Percentiles rank a stretch among this genome's conserved stretches.
These are phyloP conservation scores for Hiodon tergisus DNA, from an alignment of 2,113 vertebrate species.

Conservation along the genomic window DNA sequence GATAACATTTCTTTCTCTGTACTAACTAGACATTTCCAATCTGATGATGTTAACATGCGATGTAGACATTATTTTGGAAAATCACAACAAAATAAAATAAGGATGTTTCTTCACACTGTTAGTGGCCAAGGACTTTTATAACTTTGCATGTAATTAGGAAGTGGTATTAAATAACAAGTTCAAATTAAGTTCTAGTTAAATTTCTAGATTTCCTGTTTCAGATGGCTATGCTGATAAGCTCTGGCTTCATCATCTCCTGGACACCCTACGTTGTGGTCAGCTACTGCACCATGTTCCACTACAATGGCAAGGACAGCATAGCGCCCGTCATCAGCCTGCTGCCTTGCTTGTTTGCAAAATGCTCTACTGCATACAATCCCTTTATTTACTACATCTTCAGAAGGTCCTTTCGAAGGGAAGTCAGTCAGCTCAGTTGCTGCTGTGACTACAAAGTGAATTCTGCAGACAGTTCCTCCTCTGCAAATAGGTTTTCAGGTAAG, in stretches of 20 bases:
- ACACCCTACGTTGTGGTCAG: constrained; percentile 65
- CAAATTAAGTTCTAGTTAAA: too few relatives aligned
- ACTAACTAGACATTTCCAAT: too few relatives aligned
- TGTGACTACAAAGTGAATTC: constrained; percentile 12
- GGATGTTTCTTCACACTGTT: too few relatives aligned
- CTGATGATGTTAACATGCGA: too few relatives aligned
- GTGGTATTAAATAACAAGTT: too few relatives aligned
- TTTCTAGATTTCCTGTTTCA: constrained; percentile 35
- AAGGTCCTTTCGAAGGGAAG: constrained; percentile 50
- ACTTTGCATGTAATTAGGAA: too few relatives aligned
- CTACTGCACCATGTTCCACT: constrained; percentile 67
- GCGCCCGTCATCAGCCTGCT: constrained; percentile 57
- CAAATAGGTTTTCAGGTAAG: neutral
- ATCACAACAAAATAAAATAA: too few relatives aligned
- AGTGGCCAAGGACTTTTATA: too few relatives aligned
- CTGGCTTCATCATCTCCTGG: constrained; percentile 68
- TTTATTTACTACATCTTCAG: constrained; percentile 71
- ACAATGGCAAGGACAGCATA: constrained; percentile 43
- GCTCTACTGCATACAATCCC: constrained; percentile 67
- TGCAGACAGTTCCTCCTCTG: neutral
- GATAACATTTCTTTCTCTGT: too few relatives aligned
- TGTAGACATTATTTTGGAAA: too few relatives aligned
- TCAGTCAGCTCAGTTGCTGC: constrained; percentile 39
- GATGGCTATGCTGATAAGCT: constrained; percentile 69
- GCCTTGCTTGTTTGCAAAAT: constrained; percentile 74